phyloP scores from a whole-genome alignment of 2,113 vertebrate genomes.

The Rhinoderma darwinii region DNA sequence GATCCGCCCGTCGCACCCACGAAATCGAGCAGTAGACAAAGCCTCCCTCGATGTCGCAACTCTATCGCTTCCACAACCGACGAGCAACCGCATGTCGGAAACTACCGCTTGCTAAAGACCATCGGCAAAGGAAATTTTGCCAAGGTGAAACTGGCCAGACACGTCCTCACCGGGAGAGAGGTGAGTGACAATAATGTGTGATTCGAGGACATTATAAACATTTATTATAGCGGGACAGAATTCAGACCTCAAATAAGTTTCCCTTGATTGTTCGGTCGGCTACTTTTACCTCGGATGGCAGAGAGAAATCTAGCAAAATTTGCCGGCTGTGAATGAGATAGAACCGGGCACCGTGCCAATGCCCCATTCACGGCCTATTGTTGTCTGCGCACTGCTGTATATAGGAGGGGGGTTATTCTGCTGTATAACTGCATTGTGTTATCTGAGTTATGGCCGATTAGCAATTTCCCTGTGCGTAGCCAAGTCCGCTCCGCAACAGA shows the following conservation, averaged over 20 bases:
- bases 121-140: conserved; percentile 97
- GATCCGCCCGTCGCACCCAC: conserved; percentile 84
- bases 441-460: neutral
- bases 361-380: conserved; percentile 9
- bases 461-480: neutral
- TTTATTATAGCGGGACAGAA: neutral
- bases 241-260: neutral
- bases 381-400: conserved; percentile 7
- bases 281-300: neutral
- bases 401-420: neutral
- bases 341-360: neutral
- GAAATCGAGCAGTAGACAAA: conserved; percentile 91
- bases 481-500: conserved; percentile 12
- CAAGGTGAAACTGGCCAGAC: conserved; percentile 93
- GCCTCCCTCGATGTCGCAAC: conserved; percentile 88
- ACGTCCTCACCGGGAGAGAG: conserved; percentile 94
- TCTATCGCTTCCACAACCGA: conserved; percentile 87
- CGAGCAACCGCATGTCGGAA: conserved; percentile 92
- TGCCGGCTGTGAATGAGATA: neutral
- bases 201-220: neutral
- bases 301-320: neutral
- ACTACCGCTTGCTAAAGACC: conserved; percentile 94
- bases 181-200: conserved; percentile 69
- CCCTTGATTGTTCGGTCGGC: neutral
- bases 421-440: conserved; percentile 6